Base-by-base conservation (phyloP, 2,888 invertebrate species). In the Brassicogethes aeneus region DNA sequence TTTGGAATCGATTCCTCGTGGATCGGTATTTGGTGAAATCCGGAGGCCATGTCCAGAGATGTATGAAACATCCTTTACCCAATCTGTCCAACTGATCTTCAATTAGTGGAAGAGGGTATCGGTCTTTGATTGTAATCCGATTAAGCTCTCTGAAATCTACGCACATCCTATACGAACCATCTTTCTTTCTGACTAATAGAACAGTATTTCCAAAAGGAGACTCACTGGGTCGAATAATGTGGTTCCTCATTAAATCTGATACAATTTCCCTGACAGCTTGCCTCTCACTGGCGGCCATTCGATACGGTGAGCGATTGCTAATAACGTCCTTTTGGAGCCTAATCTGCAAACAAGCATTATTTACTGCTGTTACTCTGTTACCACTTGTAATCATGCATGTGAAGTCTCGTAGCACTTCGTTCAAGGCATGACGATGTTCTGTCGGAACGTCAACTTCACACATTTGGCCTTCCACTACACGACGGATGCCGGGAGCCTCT, bases 61-160 rank as follows among this genome's bases (percentile, higher is more conserved):
- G n/a, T n/a, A 43, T 40, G 65, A 61, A 3, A 66, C 38, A 39
- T 60, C 53, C 29, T 60, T 34, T 16, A 55, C 53, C 23, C 65
- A 62, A 3, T 59, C 52, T n/a, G n/a, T n/a, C n/a, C n/a, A n/a
- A n/a, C n/a, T n/a, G n/a, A n/a, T n/a, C n/a, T n/a, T n/a, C n/a
- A 7, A 65, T 55, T 14, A 52, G 44, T 1, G 60, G 60, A 2
- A 64, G 38, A 0, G 63, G 61, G 41, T 53, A 61, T 3, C 52
- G 16, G 32, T 64, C 60, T 3, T 58, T 55, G 1, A 56, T 43
- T 0, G 61, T 64, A 3, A 47, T 46, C 2, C 37, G 33, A 41
- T 67, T 67, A 1, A 66, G 40, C 14, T 40, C 43, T 10, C 61
- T 41, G 34, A 46, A 65, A 39, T 60, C 59, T 1, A 61, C 50